phyloP scores from a whole-genome alignment of 2,888 invertebrate genomes.

The Torymus tubicola region DNA sequence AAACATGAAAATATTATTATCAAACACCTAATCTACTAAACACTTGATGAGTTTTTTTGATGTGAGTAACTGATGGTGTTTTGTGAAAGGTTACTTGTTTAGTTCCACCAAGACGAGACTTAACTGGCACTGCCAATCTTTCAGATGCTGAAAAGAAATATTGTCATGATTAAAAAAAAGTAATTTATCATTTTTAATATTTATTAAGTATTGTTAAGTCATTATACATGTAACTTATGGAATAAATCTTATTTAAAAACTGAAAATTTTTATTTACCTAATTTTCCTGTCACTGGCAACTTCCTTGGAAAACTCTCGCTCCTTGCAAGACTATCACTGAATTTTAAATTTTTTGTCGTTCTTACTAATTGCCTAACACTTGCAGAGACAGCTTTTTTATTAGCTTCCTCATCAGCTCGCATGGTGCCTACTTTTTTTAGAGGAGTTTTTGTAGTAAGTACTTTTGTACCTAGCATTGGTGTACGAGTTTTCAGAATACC shows the following conservation, averaged over 20 bases:
- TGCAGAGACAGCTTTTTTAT: conserved; percentile 64
- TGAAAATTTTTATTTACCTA: conserved; percentile 40
- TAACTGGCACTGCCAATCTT: conserved; percentile 70
- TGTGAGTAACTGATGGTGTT: conserved; percentile 67
- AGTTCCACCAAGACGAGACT: conserved; percentile 69
- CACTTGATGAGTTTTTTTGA: conserved; percentile 68
- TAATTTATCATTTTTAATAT: neutral
- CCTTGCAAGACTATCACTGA: conserved; percentile 30
- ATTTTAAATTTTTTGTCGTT: conserved; percentile 60
- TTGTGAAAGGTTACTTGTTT: conserved; percentile 74
- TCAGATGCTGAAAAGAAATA: conserved; percentile 69
- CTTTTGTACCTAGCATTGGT: conserved; percentile 58
- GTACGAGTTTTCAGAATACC: conserved; percentile 69
- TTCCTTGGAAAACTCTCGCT: conserved; percentile 37
- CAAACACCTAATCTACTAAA: conserved; percentile 72
- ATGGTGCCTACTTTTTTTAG: conserved; percentile 70
- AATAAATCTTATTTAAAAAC: neutral
- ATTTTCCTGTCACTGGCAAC: conserved; percentile 45
- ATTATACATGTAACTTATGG: neutral
- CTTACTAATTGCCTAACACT: conserved; percentile 66
- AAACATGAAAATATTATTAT: conserved; percentile 28
- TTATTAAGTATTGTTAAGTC: neutral
- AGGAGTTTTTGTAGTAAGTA: conserved; percentile 62
- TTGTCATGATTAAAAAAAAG: conserved; percentile 22
- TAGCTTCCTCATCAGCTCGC: conserved; percentile 73